These are phyloP conservation scores for Aphaenogaster ashmeadi DNA, from an alignment of 1,140 invertebrate genomes.

Conservation along the genomic window DNA sequence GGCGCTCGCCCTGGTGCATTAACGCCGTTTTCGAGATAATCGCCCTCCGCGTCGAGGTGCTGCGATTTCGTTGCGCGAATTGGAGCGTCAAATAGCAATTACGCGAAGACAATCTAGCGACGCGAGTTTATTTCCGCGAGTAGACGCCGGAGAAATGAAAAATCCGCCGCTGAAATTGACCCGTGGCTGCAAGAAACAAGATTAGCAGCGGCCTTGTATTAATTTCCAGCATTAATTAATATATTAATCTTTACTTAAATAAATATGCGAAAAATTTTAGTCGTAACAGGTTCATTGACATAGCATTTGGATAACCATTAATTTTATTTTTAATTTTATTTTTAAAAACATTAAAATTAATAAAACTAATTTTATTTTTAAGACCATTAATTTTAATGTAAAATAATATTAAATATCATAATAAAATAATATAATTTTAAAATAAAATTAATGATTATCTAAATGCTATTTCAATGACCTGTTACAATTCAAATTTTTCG, in stretches of 20 bases:
- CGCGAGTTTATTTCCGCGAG: conserved; percentile 24
- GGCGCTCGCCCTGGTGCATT: background rate
- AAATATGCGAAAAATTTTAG: background rate
- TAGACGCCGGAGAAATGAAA: conserved; percentile 26
- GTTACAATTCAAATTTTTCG: background rate
- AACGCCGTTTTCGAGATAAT: conserved; percentile 58
- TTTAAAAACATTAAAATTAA: too few relatives aligned
- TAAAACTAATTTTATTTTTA: too few relatives aligned
- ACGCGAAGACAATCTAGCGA: conserved; percentile 45
- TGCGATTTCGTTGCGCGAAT: conserved; percentile 38
- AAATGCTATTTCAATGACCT: background rate
- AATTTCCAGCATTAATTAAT: conserved; percentile 1
- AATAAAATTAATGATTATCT: background rate
- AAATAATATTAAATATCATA: too few relatives aligned
- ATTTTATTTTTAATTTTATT: background rate
- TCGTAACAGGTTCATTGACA: background rate
- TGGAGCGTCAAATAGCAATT: conserved; percentile 60
- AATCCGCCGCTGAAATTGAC: conserved; percentile 9
- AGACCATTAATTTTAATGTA: too few relatives aligned
- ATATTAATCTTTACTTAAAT: background rate
- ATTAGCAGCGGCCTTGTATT: background rate
- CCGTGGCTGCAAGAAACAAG: background rate
- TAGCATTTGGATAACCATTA: background rate
- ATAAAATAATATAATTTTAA: too few relatives aligned
- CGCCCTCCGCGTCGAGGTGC: background rate